Evolutionary conservation across 1,140 invertebrate species (phyloP).

Genomic region (Tribolium madens): DNA sequence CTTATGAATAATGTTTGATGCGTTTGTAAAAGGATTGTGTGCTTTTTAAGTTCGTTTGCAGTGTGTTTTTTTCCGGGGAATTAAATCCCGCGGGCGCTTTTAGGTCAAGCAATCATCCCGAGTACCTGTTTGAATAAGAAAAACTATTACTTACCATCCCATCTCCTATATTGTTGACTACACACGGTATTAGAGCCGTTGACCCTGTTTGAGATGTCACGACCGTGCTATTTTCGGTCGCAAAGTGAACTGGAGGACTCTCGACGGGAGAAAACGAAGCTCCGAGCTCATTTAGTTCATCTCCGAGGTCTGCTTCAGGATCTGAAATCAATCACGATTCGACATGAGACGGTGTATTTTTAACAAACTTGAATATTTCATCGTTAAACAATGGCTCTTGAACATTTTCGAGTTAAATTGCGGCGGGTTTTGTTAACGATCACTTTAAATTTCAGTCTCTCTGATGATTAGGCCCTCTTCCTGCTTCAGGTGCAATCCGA

Average conservation of each 20-base stretch:
- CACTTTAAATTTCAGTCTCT: background rate
- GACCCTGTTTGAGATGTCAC: constrained; percentile 85
- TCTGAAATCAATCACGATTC: constrained; percentile 44
- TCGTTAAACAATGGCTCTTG: background rate
- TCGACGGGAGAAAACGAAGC: constrained; percentile 63
- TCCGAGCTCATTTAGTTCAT: constrained; percentile 59
- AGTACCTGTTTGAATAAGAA: constrained; percentile 24
- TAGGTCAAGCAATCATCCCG: background rate
- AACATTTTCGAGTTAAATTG: constrained; percentile 14
- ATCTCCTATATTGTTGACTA: constrained; percentile 86
- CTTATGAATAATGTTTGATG: no score
- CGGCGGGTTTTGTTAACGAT: background rate
- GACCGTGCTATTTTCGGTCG: constrained; percentile 83
- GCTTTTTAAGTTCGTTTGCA: no score
- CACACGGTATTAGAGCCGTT: constrained; percentile 83
- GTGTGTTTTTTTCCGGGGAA: no score
- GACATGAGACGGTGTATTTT: constrained; percentile 3
- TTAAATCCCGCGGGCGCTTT: background rate
- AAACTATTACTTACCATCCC: constrained; percentile 78
- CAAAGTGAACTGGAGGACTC: constrained; percentile 70
- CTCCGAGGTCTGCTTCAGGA: constrained; percentile 47
- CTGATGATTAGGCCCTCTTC: background rate
- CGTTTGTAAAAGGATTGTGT: no score
- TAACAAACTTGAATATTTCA: constrained; percentile 23
- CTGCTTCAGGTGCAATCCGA: constrained; percentile 18